Evolutionary conservation across 1,140 invertebrate species (phyloP).

Genomic region (Littorina saxatilis): DNA sequence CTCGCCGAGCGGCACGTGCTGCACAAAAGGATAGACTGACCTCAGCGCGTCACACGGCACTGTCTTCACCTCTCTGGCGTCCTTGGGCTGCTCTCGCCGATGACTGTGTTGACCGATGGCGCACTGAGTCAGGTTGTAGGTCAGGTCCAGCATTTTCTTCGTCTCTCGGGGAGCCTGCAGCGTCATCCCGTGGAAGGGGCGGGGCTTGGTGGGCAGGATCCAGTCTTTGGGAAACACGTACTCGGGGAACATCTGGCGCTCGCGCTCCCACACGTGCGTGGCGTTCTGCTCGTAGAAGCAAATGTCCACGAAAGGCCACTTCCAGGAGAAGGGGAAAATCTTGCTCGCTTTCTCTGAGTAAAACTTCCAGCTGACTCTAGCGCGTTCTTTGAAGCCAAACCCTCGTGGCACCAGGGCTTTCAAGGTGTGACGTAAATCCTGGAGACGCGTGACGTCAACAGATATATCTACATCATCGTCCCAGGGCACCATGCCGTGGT

Average conservation of each 20-base stretch:
- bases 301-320: constrained; percentile 53
- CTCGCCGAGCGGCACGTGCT: too few species aligned
- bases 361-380: too few species aligned
- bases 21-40: too few species aligned
- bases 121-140: neutral
- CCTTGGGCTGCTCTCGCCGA: too few species aligned
- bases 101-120: neutral
- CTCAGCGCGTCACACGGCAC: too few species aligned
- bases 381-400: too few species aligned
- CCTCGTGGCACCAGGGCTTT: too few species aligned
- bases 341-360: too few species aligned
- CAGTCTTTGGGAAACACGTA: constrained; percentile 28
- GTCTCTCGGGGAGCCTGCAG: constrained; percentile 44
- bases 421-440: constrained; percentile 23
- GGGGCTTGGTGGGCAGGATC: constrained; percentile 44
- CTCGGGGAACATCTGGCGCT: too few species aligned
- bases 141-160: neutral
- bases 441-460: constrained; percentile 52
- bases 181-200: constrained; percentile 35
- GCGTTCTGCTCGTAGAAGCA: constrained; percentile 45
- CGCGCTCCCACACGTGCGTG: constrained; percentile 50
- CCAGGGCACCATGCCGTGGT: constrained; percentile 68
- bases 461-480: constrained; percentile 69
- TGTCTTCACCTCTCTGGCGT: too few species aligned
- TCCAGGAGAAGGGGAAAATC: neutral